Conservation (phyloP, 2,888 invertebrate genomes). For the Dynastes grantii region DNA sequence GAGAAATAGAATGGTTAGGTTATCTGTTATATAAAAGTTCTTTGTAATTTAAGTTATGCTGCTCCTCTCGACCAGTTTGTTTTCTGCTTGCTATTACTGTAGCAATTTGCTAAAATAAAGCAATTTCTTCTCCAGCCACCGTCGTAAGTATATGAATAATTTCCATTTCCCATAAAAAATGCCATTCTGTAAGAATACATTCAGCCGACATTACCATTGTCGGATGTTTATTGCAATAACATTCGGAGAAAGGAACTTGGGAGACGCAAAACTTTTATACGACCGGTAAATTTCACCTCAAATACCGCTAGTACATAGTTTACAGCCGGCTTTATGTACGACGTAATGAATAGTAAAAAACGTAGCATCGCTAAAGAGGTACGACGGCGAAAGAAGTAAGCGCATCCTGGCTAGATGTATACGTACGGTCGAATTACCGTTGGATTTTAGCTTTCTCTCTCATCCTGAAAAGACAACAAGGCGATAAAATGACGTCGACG, state of each 20-base stretch:
- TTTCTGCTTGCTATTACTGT: too few species aligned
- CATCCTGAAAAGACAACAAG: slow-evolving; percentile 18
- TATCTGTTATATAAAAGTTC: too few species aligned
- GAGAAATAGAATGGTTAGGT: too few species aligned
- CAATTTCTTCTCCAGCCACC: too few species aligned
- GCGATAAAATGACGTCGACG: slow-evolving; percentile 43
- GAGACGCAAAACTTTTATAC: slow-evolving; percentile 23
- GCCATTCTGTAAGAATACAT: background rate
- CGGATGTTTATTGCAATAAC: slow-evolving; percentile 2
- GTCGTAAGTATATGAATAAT: background rate
- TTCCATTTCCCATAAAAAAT: background rate
- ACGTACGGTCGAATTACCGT: slow-evolving; percentile 32
- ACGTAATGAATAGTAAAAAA: slow-evolving; percentile 45
- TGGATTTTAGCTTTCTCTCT: slow-evolving; percentile 29
- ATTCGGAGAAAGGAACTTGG: slow-evolving; percentile 1
- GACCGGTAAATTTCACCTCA: slow-evolving; percentile 38
- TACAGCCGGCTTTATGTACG: slow-evolving; percentile 33
- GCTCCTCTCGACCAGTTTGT: too few species aligned
- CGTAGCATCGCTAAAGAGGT: slow-evolving; percentile 21
- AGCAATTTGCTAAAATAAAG: too few species aligned
- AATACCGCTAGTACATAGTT: slow-evolving; percentile 30
- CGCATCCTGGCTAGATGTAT: background rate
- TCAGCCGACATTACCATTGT: slow-evolving; percentile 1
- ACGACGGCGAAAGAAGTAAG: slow-evolving; percentile 8
- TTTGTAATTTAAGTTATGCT: too few species aligned